phyloP scores from a whole-genome alignment of 2,113 vertebrate genomes.

The Columbina picui region DNA sequence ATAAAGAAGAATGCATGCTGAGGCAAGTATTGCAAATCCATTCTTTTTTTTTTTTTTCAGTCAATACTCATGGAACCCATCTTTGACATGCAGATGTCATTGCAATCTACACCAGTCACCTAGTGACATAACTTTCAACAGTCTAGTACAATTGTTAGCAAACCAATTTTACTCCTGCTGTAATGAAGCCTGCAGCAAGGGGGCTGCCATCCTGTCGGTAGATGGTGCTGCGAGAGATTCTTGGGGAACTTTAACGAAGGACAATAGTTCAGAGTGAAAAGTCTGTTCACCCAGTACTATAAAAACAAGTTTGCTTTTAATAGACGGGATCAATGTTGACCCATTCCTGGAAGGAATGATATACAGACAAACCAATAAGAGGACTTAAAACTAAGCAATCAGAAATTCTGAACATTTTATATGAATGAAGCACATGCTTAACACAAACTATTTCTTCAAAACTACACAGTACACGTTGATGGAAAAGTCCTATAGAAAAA shows the following conservation, averaged over 20 bases:
- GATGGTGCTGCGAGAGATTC: conserved; percentile 71
- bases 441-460: conserved; percentile 78
- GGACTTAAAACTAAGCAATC: conserved; percentile 71
- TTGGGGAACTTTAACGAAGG: conserved; percentile 46
- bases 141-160: conserved; percentile 34
- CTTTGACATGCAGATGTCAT: conserved; percentile 36
- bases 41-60: not conserved
- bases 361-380: conserved; percentile 73
- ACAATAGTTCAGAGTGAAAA: conserved; percentile 57
- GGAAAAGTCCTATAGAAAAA: conserved; percentile 73
- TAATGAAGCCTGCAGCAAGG: conserved; percentile 31
- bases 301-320: conserved; percentile 73
- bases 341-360: conserved; percentile 72
- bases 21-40: conserved; percentile 42
- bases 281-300: conserved; percentile 61
- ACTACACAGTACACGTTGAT: conserved; percentile 76
- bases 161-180: conserved; percentile 24
- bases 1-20: not conserved
- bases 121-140: conserved; percentile 7
- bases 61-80: conserved; percentile 35
- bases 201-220: conserved; percentile 71
- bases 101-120: conserved; percentile 48
- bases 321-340: conserved; percentile 38
- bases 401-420: conserved; percentile 76
- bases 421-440: conserved; percentile 81